phyloP scores from a whole-genome alignment of 2,888 invertebrate species.

The Busseola fusca region DNA sequence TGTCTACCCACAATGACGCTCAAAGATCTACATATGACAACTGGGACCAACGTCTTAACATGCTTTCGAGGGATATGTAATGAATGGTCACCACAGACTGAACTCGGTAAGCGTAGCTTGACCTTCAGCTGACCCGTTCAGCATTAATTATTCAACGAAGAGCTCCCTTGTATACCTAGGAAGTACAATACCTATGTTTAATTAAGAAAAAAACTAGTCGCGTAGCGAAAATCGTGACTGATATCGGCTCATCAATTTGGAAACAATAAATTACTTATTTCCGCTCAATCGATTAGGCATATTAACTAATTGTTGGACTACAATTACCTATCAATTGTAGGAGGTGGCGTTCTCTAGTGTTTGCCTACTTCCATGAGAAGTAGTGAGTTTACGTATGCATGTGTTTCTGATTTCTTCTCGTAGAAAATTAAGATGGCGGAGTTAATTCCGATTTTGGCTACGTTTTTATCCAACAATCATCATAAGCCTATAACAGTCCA shows the following conservation, averaged over 20 bases:
- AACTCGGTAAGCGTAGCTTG: background rate
- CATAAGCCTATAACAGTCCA: too few relatives aligned
- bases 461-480: too few relatives aligned
- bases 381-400: too few relatives aligned
- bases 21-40: background rate
- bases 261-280: constrained; percentile 6
- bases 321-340: background rate
- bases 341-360: background rate
- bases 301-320: background rate
- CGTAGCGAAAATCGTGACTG: background rate
- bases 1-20: too few relatives aligned
- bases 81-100: background rate
- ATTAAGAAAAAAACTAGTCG: background rate
- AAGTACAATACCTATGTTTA: background rate
- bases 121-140: background rate
- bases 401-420: too few relatives aligned
- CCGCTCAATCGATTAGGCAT: background rate
- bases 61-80: background rate
- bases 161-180: background rate
- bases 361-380: too few relatives aligned
- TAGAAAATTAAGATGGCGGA: background rate
- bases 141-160: background rate
- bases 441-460: background rate
- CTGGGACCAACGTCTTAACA: too few relatives aligned
- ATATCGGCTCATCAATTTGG: background rate